phyloP scores from a whole-genome alignment of 1,140 invertebrate genomes.

The Temnothorax curvispinosus region DNA sequence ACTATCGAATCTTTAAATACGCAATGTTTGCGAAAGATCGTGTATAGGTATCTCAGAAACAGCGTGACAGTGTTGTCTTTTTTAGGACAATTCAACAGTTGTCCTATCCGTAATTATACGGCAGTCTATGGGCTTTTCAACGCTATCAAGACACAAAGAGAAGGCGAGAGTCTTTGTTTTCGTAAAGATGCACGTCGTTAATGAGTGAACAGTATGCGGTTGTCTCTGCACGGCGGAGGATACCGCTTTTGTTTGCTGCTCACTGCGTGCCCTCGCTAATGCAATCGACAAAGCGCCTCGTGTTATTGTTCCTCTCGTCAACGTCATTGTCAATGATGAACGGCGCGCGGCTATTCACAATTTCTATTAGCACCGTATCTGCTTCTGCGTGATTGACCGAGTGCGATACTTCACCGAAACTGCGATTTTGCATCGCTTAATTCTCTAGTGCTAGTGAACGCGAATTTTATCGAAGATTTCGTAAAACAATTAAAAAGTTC shows the following conservation, averaged over 20 bases:
- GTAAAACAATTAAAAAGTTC: neutral
- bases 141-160: constrained; percentile 8
- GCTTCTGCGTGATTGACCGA: constrained; percentile 21
- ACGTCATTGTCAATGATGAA: constrained; percentile 49
- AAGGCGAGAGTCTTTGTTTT: constrained; percentile 15
- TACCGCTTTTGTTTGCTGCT: constrained; percentile 33
- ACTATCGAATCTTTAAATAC: neutral
- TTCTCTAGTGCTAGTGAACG: neutral
- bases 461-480: neutral
- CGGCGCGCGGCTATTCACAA: constrained; percentile 2
- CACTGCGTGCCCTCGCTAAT: constrained; percentile 18
- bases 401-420: neutral
- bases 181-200: constrained; percentile 27
- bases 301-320: constrained; percentile 31
- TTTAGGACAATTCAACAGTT: neutral
- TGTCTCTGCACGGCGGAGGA: neutral
- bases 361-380: constrained; percentile 41
- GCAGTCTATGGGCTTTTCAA: neutral
- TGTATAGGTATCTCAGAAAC: neutral
- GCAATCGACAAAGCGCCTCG: constrained; percentile 34
- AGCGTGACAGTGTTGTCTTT: neutral
- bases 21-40: neutral
- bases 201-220: constrained; percentile 24
- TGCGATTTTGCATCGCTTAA: neutral
- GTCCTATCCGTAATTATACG: neutral